Evolutionary conservation across 2,797 vertebrate genomes (phyloP).

Genomic region (Hippopotamyrus pictus): DNA sequence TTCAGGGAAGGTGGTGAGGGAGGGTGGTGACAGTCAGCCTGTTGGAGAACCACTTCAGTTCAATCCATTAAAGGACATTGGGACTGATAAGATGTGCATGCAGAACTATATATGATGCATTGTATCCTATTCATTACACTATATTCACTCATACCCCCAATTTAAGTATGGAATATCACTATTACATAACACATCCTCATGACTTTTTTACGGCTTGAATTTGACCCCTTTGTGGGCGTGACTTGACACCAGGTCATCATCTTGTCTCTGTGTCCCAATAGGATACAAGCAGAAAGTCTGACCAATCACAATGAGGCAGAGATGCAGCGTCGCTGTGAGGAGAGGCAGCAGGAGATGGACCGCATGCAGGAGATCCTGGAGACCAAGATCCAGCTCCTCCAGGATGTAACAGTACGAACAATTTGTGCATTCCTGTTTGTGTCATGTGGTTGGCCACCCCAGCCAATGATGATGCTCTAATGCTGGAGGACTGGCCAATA

Average conservation of each 20-base stretch:
- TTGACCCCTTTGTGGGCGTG: neutral
- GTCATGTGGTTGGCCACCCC: neutral
- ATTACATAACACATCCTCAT: neutral
- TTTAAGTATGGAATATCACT: neutral
- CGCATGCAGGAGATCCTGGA: conserved; percentile 80
- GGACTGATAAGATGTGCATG: neutral
- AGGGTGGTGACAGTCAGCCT: neutral
- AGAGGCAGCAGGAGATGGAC: conserved; percentile 79
- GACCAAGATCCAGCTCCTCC: conserved; percentile 83
- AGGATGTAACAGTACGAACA: conserved; percentile 65
- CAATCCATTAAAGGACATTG: neutral
- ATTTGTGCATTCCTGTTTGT: neutral
- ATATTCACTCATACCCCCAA: neutral
- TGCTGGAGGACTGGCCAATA: neutral
- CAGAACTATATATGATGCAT: neutral
- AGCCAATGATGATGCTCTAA: neutral
- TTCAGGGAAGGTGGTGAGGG: neutral
- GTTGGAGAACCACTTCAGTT: neutral
- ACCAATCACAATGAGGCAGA: conserved; percentile 78
- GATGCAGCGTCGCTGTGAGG: conserved; percentile 71
- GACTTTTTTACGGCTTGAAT: neutral
- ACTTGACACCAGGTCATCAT: neutral
- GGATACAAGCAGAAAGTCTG: conserved; percentile 74
- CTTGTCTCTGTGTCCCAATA: conserved; percentile 36
- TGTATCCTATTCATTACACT: neutral